A percentile compares a stretch with the other conserved stretches of the same genome.
Evolutionary conservation across 2,888 invertebrate species (phyloP).

Genomic region (Apocheima hispidaria): DNA sequence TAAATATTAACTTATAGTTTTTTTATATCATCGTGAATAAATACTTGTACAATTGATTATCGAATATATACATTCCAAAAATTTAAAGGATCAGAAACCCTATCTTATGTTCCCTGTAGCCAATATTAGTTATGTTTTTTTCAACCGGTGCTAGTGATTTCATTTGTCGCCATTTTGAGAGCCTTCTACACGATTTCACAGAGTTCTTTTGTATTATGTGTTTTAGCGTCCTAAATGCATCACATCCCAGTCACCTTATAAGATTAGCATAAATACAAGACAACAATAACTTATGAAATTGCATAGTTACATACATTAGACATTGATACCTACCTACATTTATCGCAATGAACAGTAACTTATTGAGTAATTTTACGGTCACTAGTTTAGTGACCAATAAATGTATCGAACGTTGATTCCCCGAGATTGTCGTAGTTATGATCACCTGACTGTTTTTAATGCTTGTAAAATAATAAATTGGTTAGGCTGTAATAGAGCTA

Average conservation of each 20-base stretch:
- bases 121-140: not conserved
- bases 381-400: conserved; percentile 46
- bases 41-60: too few species aligned
- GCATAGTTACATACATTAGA: conserved; percentile 48
- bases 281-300: conserved; percentile 62
- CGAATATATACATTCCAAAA: too few species aligned
- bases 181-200: not conserved
- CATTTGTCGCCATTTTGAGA: not conserved
- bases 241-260: conserved; percentile 58
- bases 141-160: not conserved
- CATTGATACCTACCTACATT: conserved; percentile 50
- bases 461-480: conserved; percentile 38
- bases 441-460: conserved; percentile 29
- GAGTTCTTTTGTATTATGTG: conserved; percentile 58
- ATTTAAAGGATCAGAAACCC: too few species aligned
- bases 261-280: conserved; percentile 64
- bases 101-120: too few species aligned
- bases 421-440: conserved; percentile 28
- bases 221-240: conserved; percentile 69
- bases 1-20: not conserved
- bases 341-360: conserved; percentile 50
- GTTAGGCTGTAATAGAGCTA: conserved; percentile 38
- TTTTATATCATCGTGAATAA: too few species aligned
- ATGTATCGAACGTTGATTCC: conserved; percentile 35
- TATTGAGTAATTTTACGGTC: conserved; percentile 54